phyloP scores from a whole-genome alignment of 2,888 invertebrate genomes.

The Anorthoa munda region DNA sequence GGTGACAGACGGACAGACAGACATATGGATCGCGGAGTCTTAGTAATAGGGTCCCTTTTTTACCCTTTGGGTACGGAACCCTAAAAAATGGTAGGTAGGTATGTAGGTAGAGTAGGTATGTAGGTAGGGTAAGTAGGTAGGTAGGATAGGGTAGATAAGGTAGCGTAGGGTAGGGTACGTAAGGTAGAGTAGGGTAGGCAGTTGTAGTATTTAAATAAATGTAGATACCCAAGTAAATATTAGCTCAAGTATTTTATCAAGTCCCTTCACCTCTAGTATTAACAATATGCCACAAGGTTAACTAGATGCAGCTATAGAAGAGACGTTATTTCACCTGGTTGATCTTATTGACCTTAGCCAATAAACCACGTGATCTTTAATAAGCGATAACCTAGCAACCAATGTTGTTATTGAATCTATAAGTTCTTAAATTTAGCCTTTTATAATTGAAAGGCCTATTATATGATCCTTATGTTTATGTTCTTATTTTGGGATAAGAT shows the following conservation, averaged over 20 bases:
- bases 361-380: constrained; percentile 1
- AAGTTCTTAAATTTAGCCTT: no score
- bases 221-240: neutral
- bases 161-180: no score
- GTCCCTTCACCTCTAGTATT: neutral
- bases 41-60: no score
- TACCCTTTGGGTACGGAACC: no score
- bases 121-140: no score
- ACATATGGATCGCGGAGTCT: no score
- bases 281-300: constrained; percentile 21
- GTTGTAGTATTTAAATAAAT: constrained; percentile 13
- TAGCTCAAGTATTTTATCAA: constrained; percentile 4
- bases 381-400: neutral
- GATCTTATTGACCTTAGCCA: neutral
- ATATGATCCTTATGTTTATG: neutral
- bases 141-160: no score
- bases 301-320: constrained; percentile 14
- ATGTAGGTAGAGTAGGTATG: no score
- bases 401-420: neutral
- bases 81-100: no score
- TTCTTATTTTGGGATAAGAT: neutral
- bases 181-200: no score
- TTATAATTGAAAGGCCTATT: no score
- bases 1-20: no score
- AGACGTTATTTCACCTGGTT: constrained; percentile 1